These are phyloP conservation scores for Sebastes variabilis DNA, from an alignment of 2,797 vertebrate species.

Conservation along the genomic window DNA sequence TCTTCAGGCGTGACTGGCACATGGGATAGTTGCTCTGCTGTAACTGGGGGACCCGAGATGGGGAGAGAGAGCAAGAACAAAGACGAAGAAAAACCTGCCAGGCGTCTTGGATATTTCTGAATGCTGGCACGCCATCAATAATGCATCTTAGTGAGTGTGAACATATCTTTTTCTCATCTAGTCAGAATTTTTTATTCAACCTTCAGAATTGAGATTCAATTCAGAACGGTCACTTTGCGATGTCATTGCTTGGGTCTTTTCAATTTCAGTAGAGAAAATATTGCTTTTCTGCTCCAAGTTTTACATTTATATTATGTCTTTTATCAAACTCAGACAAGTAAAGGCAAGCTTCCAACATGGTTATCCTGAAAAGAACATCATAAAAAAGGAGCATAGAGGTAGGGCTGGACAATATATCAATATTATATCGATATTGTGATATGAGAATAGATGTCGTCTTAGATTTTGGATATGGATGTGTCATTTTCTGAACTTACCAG, in stretches of 20 bases:
- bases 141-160: background rate
- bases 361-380: slow-evolving; percentile 9
- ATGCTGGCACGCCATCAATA: slow-evolving; percentile 25
- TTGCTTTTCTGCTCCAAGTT: slow-evolving; percentile 26
- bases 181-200: slow-evolving; percentile 32
- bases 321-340: slow-evolving; percentile 15
- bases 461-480: too few relatives aligned
- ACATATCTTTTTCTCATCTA: slow-evolving; percentile 1
- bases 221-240: slow-evolving; percentile 45
- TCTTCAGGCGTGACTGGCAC: slow-evolving; percentile 50
- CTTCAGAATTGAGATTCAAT: slow-evolving; percentile 49
- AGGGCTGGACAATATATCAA: too few relatives aligned
- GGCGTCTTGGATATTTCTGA: slow-evolving; percentile 30
- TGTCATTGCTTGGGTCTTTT: slow-evolving; percentile 50
- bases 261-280: slow-evolving; percentile 33
- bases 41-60: slow-evolving; percentile 2
- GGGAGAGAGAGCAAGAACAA: slow-evolving; percentile 19
- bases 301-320: background rate
- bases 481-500: too few relatives aligned
- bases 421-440: too few relatives aligned
- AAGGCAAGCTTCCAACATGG: background rate
- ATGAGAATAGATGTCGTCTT: too few relatives aligned
- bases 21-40: slow-evolving; percentile 20
- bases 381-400: too few relatives aligned
- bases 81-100: slow-evolving; percentile 15